These are phyloP conservation scores for Acleris literana DNA, from an alignment of 2,888 invertebrate species.

Conservation along the genomic window DNA sequence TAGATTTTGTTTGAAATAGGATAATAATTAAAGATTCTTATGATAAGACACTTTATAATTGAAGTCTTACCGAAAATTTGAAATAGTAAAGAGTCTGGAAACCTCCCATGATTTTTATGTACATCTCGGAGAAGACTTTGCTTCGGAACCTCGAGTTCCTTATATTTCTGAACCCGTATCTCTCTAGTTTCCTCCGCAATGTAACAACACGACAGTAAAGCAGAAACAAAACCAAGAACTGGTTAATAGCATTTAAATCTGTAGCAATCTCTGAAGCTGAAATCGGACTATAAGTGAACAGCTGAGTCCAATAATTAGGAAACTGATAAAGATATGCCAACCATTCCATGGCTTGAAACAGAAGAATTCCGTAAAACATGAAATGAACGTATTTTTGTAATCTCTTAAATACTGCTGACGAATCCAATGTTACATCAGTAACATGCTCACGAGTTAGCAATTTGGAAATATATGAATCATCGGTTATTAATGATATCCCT, in stretches of 20 bases:
- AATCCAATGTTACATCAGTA: background rate
- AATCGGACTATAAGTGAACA: background rate
- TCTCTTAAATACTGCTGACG: background rate
- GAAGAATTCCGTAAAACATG: background rate
- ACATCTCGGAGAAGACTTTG: background rate
- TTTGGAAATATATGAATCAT: background rate
- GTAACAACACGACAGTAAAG: background rate
- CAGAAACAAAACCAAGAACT: background rate
- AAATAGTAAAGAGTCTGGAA: background rate
- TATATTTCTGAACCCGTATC: slow-evolving; percentile 2
- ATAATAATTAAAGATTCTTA: no score
- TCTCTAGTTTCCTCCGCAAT: slow-evolving; percentile 1
- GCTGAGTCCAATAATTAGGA: background rate
- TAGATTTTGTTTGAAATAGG: no score
- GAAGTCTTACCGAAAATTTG: background rate
- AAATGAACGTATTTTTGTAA: background rate
- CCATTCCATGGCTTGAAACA: background rate
- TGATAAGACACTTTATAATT: no score
- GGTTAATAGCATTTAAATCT: background rate
- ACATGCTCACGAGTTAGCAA: background rate
- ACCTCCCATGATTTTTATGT: background rate
- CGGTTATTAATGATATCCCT: background rate
- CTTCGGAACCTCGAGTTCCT: background rate
- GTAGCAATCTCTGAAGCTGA: background rate
- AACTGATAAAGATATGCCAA: no score